Base-by-base conservation (phyloP, 1,140 invertebrate species). In the Parapsyche elsis region DNA sequence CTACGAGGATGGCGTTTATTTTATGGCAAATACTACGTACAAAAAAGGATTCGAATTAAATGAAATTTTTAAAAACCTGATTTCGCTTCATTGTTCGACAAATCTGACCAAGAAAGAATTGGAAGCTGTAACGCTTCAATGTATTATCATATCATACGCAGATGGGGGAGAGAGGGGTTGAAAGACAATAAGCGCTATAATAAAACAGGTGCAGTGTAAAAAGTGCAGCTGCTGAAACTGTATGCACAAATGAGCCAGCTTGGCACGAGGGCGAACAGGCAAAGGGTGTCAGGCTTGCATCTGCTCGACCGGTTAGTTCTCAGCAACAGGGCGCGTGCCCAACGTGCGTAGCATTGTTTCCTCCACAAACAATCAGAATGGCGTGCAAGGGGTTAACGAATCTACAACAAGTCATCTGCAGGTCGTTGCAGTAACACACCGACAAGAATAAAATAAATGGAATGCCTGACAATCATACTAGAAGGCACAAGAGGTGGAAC, bases 191-290 rank as follows among this genome's bases (percentile, higher is more conserved):
- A 16, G 23, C n/a, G 44, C 45, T 67, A 16, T 21, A 74, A 74
- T 74, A 44, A 74, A 74, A 75, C 73, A 75, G 73, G 73, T 75
- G 73, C 73, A 57, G 21, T n/a, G 9, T 46, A 49, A 75, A 75
- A 75, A 5, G 73, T 75, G 49, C 73, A 75, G 64, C 64, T 67
- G 64, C 64, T 67, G 64, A 26, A 67, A 67, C 19, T 67, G 16
- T 67, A 67, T 67, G 61, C 61, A 67, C n/a, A 67, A 67, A 67
- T 21, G n/a, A 21, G 19, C 49, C 5, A 21, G 1, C 16, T 12
- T 21, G 19, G 10, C 61, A 67, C 10, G 19, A 67, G 19, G 61
- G 21, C 21, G 19, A 67, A 14, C 49, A 16, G 10, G 64, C 21
- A 67, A 67, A 67, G 64, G 64, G 64, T 67, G 64, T 67, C 64